These are phyloP conservation scores for Rhagonycha fulva DNA, from an alignment of 2,888 invertebrate species.

Conservation along the genomic window DNA sequence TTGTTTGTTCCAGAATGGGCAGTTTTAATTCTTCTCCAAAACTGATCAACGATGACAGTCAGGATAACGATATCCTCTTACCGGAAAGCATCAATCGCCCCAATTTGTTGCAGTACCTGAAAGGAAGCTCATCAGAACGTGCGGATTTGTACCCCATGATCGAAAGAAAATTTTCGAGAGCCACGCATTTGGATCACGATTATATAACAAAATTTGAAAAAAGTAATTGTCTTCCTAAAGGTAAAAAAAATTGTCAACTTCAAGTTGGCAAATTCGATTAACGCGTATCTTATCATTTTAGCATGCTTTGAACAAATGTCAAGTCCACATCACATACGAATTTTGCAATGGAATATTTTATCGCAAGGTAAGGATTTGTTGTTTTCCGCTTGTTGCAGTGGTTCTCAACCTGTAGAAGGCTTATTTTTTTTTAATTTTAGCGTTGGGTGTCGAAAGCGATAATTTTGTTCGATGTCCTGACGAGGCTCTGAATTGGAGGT, in stretches of 20 bases:
- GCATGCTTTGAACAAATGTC: constrained; percentile 57
- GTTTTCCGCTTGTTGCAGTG: background rate
- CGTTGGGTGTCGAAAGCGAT: constrained; percentile 71
- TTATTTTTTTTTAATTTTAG: constrained; percentile 52
- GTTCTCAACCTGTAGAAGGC: background rate
- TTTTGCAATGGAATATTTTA: constrained; percentile 74
- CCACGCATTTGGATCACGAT: constrained; percentile 34
- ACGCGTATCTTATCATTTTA: constrained; percentile 37
- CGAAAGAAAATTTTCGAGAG: constrained; percentile 48
- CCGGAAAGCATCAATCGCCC: constrained; percentile 56
- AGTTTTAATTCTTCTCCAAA: constrained; percentile 72
- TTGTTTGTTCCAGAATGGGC: constrained; percentile 64
- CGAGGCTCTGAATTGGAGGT: constrained; percentile 71
- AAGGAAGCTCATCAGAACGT: constrained; percentile 57
- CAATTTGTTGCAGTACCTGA: constrained; percentile 57
- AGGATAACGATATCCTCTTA: constrained; percentile 62
- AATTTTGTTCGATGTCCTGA: constrained; percentile 73
- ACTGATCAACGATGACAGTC: constrained; percentile 65
- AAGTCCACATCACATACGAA: constrained; percentile 58
- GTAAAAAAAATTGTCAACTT: constrained; percentile 35
- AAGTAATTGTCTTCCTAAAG: constrained; percentile 57
- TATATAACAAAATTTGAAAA: constrained; percentile 51
- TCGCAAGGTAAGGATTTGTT: constrained; percentile 66
- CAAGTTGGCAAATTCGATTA: background rate
- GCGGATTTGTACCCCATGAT: constrained; percentile 57